Evolutionary conservation across 2,888 invertebrate genomes (phyloP), one percentile per base, ranked within the genome.

Genomic region (Ochlodes sylvanus): DNA sequence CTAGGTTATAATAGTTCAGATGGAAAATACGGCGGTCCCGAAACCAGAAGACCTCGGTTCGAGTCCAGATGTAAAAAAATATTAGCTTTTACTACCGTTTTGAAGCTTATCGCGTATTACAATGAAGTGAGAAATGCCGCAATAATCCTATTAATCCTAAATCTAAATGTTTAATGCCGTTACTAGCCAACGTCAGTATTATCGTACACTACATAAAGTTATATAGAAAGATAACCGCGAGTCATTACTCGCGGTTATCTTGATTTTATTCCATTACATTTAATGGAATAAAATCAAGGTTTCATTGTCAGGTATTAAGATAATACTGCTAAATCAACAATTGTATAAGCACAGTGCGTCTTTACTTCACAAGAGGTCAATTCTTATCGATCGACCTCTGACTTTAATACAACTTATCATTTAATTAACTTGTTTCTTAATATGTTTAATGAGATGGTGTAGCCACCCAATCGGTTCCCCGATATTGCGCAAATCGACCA

Each of bases 341-440:
- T 52, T 54, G 27, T 32, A 7, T 54, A 54, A 7, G 14, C 7
- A 32, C 54, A 27, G 21, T 54, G 9, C 19, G 50, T 50, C 50
- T 54, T 65, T 64, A 57, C 38, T 38, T 50, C 19, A 47, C 41
- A 7, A 38, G 21, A 58, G 65, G 65, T 66, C 52, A 66, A 54
- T 44, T 14, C 15, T 72, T 74, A 74, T 74, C 72, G 34, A 4
- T 7, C 54, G 69, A 71, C 72, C 85, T 82, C 76, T 82, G 79
- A 79, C 77, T 76, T 78, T 76, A 70, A 71, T 77, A 69, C 71
- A 71, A 71, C 73, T 83, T 82, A 85, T 87, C 81, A 78, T 77
- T 80, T 74, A 82, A 84, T 84, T 82, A 82, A 80, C 74, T 76
- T 77, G 77, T 74, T 75, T 75, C 71, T 76, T 75, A 64, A 47